Evolutionary conservation across 2,113 vertebrate species (phyloP).

Genomic region (Thunnus thynnus): DNA sequence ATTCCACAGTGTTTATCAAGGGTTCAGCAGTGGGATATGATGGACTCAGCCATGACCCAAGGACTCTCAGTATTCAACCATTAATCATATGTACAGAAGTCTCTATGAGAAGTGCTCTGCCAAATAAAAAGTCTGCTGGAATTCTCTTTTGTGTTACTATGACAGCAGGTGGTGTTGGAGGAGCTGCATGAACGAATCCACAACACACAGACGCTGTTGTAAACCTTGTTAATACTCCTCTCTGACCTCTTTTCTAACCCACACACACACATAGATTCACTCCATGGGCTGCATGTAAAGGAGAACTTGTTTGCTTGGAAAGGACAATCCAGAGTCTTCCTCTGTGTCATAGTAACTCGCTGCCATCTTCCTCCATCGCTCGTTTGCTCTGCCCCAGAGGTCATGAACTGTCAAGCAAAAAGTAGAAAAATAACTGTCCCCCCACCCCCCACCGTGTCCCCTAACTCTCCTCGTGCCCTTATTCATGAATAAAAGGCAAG

Average conservation of each 20-base stretch:
- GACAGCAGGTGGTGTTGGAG: conserved; percentile 40
- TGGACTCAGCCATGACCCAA: background rate
- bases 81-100: conserved; percentile 27
- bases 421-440: background rate
- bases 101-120: conserved; percentile 50
- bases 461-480: background rate
- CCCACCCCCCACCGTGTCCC: background rate
- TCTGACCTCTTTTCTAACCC: conserved; percentile 36
- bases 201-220: conserved; percentile 35
- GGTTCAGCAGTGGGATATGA: conserved; percentile 10
- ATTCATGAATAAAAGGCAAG: background rate
- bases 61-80: background rate
- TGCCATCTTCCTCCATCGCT: conserved; percentile 32
- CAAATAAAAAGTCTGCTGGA: conserved; percentile 55
- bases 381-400: background rate
- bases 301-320: conserved; percentile 23
- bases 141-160: conserved; percentile 28
- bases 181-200: conserved; percentile 51
- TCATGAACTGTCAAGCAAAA: conserved; percentile 5
- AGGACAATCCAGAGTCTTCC: conserved; percentile 14
- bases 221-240: conserved; percentile 39
- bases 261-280: background rate
- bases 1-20: background rate
- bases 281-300: conserved; percentile 42
- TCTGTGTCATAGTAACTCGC: conserved; percentile 15